Evolutionary conservation across 2,888 invertebrate genomes (phyloP), one percentile per base, ranked within the genome.

Genomic region (Cosmorhoe ocellata): DNA sequence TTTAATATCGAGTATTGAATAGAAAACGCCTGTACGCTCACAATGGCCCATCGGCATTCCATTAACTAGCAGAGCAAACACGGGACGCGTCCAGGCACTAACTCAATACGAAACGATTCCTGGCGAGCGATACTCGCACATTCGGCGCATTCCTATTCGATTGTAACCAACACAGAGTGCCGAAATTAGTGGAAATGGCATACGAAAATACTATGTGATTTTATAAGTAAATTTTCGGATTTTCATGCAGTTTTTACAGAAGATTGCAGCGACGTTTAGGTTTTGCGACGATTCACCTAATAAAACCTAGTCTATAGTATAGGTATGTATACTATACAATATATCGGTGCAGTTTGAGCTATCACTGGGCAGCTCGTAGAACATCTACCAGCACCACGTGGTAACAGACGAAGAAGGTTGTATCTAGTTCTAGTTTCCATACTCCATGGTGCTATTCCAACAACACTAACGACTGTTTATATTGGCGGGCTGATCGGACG

Each of bases 61-160:
- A 88, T 88, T 88, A 86, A 87, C 85, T 80, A 83, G 78, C 69
- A 79, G 75, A 72, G 79, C 81, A 87, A 86, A 88, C 81, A 87
- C 71, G 73, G 75, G 76, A 76, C 79, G 78, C 81, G 79, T 80
- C 75, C 79, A 71, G 77, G 71, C 71, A 71, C 74, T 83, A 81
- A 78, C 76, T 79, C 79, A 80, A 81, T 79, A 78, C 79, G 75
- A 75, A 78, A 77, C 81, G 81, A 79, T 79, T 80, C 71, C 79
- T 76, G 73, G 70, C 73, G 67, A 75, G 61, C 76, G 78, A 81
- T 81, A 79, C 79, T 75, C 74, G 72, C 76, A 76, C 77, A 77
- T 76, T 78, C 74, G 71, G 74, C 70, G 76, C 73, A 73, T 71
- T 75, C 69, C 70, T 67, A 72, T 73, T 71, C 72, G 76, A 71